Evolutionary conservation across 2,113 vertebrate genomes (phyloP).

Genomic region (Climacteris rufus): DNA sequence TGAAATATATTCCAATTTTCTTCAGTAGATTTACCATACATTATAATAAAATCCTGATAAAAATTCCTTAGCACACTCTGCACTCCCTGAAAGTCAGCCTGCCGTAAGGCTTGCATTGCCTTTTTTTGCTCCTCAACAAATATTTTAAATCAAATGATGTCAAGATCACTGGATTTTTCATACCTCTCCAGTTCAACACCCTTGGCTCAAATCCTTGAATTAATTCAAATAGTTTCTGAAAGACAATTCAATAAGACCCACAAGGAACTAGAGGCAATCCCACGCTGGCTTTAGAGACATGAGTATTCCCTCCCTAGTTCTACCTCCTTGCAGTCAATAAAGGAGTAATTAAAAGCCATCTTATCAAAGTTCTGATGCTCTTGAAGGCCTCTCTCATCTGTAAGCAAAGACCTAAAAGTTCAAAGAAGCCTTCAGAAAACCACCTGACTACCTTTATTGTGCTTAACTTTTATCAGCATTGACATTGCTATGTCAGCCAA

Average conservation of each 20-base stretch:
- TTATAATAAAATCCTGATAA: slow-evolving; percentile 62
- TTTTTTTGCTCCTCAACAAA: slow-evolving; percentile 44
- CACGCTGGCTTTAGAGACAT: not conserved
- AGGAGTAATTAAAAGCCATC: slow-evolving; percentile 22
- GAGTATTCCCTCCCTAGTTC: not conserved
- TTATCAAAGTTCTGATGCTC: slow-evolving; percentile 4
- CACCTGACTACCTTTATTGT: slow-evolving; percentile 57
- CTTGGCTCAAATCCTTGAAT: slow-evolving; percentile 14
- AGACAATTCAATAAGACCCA: slow-evolving; percentile 31
- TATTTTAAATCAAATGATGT: slow-evolving; percentile 31
- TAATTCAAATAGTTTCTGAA: slow-evolving; percentile 40
- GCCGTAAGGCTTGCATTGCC: not conserved
- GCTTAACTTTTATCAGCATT: slow-evolving; percentile 47
- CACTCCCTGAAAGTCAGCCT: slow-evolving; percentile 31
- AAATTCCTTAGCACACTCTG: slow-evolving; percentile 26
- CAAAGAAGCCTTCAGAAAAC: slow-evolving; percentile 39
- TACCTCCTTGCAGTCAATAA: slow-evolving; percentile 16
- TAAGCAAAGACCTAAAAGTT: slow-evolving; percentile 4
- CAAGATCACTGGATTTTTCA: not conserved
- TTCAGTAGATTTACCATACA: slow-evolving; percentile 53
- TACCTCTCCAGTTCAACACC: slow-evolving; percentile 26
- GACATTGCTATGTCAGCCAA: slow-evolving; percentile 58
- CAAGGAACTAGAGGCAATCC: not conserved
- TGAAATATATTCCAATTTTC: slow-evolving; percentile 62
- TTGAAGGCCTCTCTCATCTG: slow-evolving; percentile 41